These are phyloP conservation scores for Oikopleura albicans DNA, from an alignment of 23 tunicate species.

Conservation along the genomic window DNA sequence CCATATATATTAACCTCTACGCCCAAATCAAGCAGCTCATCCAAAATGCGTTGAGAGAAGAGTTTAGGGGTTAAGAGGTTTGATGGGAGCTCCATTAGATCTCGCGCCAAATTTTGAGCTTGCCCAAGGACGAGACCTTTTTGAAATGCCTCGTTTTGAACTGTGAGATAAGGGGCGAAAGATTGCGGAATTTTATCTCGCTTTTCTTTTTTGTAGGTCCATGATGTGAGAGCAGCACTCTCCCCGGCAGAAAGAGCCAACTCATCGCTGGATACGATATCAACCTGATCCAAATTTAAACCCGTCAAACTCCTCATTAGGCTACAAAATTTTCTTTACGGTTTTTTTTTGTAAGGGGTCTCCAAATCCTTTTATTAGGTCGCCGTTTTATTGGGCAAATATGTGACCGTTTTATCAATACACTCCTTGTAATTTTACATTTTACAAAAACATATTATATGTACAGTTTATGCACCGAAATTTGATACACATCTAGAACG, in stretches of 20 bases:
- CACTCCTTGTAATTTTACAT: too few relatives aligned
- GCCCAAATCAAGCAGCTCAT: slow-evolving; percentile 17
- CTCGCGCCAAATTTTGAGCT: slow-evolving; percentile 55
- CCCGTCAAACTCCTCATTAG: too few relatives aligned
- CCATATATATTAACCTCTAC: slow-evolving; percentile 25
- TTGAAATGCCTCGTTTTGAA: slow-evolving; percentile 22
- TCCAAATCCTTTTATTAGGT: too few relatives aligned
- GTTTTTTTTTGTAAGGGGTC: too few relatives aligned
- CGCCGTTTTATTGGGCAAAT: too few relatives aligned
- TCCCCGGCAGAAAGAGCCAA: slow-evolving; percentile 40
- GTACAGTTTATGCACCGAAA: too few relatives aligned
- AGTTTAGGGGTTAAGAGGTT: slow-evolving; percentile 57
- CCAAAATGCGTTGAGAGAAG: slow-evolving; percentile 26
- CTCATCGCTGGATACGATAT: too few relatives aligned
- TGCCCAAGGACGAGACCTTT: slow-evolving; percentile 41
- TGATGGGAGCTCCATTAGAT: slow-evolving; percentile 65
- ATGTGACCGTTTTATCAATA: too few relatives aligned
- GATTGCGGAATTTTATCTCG: neutral
- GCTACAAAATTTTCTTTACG: too few relatives aligned
- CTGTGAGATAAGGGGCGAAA: neutral
- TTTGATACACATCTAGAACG: too few relatives aligned
- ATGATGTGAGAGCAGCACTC: slow-evolving; percentile 40
- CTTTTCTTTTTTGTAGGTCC: slow-evolving; percentile 43
- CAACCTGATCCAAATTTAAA: too few relatives aligned
- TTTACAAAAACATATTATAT: too few relatives aligned